These are phyloP conservation scores for Metalampra italica DNA, from an alignment of 2,888 invertebrate genomes.

Conservation along the genomic window DNA sequence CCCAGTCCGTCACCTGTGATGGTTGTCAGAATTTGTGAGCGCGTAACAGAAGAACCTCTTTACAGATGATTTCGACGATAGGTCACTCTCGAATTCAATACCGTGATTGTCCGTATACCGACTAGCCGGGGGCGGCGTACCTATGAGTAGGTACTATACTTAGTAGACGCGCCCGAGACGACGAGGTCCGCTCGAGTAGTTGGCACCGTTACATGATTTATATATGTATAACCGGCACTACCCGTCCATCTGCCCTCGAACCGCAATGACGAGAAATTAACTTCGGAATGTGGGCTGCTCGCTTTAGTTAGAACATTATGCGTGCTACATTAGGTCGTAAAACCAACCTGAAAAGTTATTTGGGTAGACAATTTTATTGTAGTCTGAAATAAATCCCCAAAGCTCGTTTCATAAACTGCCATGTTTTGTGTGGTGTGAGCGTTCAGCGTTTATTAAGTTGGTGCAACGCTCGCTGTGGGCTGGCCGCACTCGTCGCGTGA, in stretches of 20 bases:
- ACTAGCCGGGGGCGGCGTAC: slow-evolving; percentile 22
- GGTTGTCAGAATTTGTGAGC: too few relatives aligned
- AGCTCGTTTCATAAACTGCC: slow-evolving; percentile 32
- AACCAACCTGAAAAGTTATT: slow-evolving; percentile 10
- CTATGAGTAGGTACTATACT: slow-evolving; percentile 24
- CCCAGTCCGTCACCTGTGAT: too few relatives aligned
- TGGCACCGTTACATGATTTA: slow-evolving; percentile 35
- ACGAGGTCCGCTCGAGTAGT: slow-evolving; percentile 37
- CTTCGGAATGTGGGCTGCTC: slow-evolving; percentile 14
- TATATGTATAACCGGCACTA: neutral
- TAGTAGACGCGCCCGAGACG: slow-evolving; percentile 52
- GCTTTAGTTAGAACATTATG: slow-evolving; percentile 7
- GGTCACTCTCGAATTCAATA: slow-evolving; percentile 23
- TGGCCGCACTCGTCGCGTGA: slow-evolving; percentile 51
- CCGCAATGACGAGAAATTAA: slow-evolving; percentile 24
- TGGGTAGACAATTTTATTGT: slow-evolving; percentile 26
- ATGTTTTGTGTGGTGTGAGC: slow-evolving; percentile 37
- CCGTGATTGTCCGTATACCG: slow-evolving; percentile 33
- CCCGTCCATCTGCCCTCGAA: slow-evolving; percentile 12
- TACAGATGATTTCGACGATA: too few relatives aligned
- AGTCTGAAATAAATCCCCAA: slow-evolving; percentile 35
- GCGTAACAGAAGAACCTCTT: too few relatives aligned
- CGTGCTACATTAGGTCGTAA: slow-evolving; percentile 13
- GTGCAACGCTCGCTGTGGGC: slow-evolving; percentile 37
- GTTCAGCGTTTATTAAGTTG: slow-evolving; percentile 55